phyloP scores from a whole-genome alignment of 2,113 vertebrate genomes.

The Campylomormyrus numenius region DNA sequence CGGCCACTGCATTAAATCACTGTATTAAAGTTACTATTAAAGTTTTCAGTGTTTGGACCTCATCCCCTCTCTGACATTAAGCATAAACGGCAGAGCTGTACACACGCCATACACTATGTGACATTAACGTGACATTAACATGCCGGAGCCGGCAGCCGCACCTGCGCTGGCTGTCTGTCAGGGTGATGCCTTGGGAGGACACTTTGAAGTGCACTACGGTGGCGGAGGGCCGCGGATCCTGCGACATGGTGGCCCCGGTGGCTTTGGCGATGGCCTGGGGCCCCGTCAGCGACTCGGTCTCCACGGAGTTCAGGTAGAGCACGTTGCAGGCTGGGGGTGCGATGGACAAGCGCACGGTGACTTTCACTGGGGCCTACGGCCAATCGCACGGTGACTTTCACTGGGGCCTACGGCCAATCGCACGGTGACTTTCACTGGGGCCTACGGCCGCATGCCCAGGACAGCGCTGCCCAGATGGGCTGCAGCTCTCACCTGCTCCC shows the following conservation, averaged over 20 bases:
- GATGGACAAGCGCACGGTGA: neutral
- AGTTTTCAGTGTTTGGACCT: neutral
- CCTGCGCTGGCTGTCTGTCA: conserved; percentile 85
- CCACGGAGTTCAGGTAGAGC: conserved; percentile 82
- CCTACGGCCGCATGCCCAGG: neutral
- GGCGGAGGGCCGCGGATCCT: conserved; percentile 57
- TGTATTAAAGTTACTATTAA: neutral
- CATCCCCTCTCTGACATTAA: neutral
- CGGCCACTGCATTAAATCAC: neutral
- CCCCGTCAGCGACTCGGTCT: conserved; percentile 82
- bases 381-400: no score
- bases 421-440: neutral
- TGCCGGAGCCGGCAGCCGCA: conserved; percentile 29
- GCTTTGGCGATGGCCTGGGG: conserved; percentile 82
- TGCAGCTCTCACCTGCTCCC: conserved; percentile 67
- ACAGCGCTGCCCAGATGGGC: neutral
- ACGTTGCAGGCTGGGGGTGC: conserved; percentile 71
- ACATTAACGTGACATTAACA: no score
- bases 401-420: neutral
- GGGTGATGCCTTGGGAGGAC: conserved; percentile 80
- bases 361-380: no score
- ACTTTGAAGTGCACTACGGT: conserved; percentile 84
- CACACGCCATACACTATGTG: neutral
- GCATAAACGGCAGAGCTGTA: neutral
- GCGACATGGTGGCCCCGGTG: conserved; percentile 64